Evolutionary conservation across 92 coral and sea anemone species (phyloP), one percentile per base, ranked within the genome.

Genomic region (Plumapathes pennacea): DNA sequence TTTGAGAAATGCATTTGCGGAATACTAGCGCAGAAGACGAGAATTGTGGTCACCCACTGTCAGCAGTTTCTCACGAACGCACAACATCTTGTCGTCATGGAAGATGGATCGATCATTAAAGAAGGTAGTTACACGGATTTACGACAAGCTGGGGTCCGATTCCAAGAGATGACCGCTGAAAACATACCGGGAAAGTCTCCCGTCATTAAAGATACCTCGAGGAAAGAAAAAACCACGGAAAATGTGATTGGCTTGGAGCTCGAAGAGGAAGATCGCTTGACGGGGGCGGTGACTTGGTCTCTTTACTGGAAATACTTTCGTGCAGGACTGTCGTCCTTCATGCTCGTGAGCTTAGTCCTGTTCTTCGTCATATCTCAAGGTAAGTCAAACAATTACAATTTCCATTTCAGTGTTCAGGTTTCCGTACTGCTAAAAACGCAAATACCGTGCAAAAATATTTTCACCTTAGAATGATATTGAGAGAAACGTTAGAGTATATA

Each of bases 71-170:
- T 87, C 22, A 89, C 82, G 54, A 60, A 67, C 52, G 95, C 86
- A 6, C 89, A 87, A 37, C 89, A 82, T 50, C 80, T 87, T 34
- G 61, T 87, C 72, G 82, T 89, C 67, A 87, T 87, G 89, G 81
- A 89, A 54, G 74, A 71, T 22, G 95, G 95, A 32, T 82, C 95
- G 11, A 87, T 87, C 10, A 80, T 87, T 28, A 82, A 87, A 26
- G 95, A 87, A 37, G n/a, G n/a, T n/a, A n/a, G n/a, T n/a, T n/a
- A n/a, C n/a, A n/a, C n/a, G n/a, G n/a, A n/a, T n/a, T n/a, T n/a
- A n/a, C n/a, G n/a, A n/a, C n/a, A n/a, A n/a, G n/a, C n/a, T n/a
- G n/a, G n/a, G n/a, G 95, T 87, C 56, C 82, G 78, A 45, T 77
- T 71, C 38, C 88, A 69, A 38, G 84, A 68, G n/a, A n/a, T n/a